Evolutionary conservation across 2,888 invertebrate species (phyloP), one percentile per base, ranked within the genome.

Genomic region (Ormia ochracea): DNA sequence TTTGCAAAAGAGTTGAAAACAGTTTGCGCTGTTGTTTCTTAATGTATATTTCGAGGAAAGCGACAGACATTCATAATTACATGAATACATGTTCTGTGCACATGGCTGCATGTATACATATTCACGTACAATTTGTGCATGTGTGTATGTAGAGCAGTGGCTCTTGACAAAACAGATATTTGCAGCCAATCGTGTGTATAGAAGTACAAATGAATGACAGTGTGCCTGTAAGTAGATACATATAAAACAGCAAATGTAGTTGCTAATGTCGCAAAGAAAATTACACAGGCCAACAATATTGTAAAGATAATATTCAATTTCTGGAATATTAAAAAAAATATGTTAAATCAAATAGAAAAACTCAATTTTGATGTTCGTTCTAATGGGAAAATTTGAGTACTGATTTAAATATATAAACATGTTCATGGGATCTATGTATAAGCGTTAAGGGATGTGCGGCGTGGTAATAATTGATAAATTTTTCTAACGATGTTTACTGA

Each of bases 1-100:
- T 74, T 65, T 45, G 41, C 28, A 58, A 58, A 63, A 78, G 74
- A 74, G 58, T 78, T 78, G 78, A 68, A 61, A 75, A 72, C 75
- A 70, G 45, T 72, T 66, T 52, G 59, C 12, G 38, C 50, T 56
- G 28, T 52, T 59, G 41, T 73, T 56, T 33, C 19, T 58, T 58
- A 23, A n/a, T n/a, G n/a, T n/a, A n/a, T n/a, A n/a, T n/a, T 17
- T 19, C 5, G 43, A 43, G 45, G n/a, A 56, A 43, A 63, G 54
- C 12, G 45, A 58, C 12, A 48, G 6, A 21, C 41, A 36, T 3
- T 45, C 26, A 31, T 45, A 43, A 54, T 14, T 23, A 10, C 21
- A 17, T 19, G n/a, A 50, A 45, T 21, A 38, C 12, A 50, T 54
- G 38, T 56, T 9, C 61, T 74, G 52, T 63, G 56, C 17, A 59